Base-by-base conservation (phyloP, 53 echinoderm and acorn worm species). In the Zoroaster sp. region DNA sequence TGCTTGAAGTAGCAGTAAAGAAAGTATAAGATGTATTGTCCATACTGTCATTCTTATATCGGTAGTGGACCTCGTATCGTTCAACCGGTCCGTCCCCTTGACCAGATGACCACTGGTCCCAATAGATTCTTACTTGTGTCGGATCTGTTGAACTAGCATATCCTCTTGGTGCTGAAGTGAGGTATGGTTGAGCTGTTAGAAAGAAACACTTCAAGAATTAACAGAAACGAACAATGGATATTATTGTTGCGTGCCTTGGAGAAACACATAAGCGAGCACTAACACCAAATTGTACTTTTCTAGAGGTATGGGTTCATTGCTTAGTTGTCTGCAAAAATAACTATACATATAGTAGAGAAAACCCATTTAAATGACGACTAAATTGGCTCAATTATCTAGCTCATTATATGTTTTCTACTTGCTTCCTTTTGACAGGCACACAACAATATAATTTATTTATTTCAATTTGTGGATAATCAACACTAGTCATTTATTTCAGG, bases 61-160 rank as follows among this genome's bases (percentile, higher is more conserved):
- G 41, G 78, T 91, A 91, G 8, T 86, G 45, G 28, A 91, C 80
- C 20, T 66, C 66, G 33, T 77, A 91, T 35, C 71, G 31, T 36
- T 40, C 12, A 38, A 86, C 78, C 20, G 86, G 86, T 47, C 86
- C 85, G 23, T 86, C 68, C 4, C 85, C 91, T 4, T 17, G 42
- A 36, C 37, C 91, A 15, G 82, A 44, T 4, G 40, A 14, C 90
- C 90, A 90, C 1, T 53, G 34, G 30, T 1, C 5, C 90, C 90
- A 90, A 14, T 10, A 12, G 11, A 93, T 37, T 4, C 40, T 80
- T 33, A 90, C 59, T 30, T 66, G 71, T 5, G 72, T 67, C 0
- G 79, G 20, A n/a, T 40, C 45, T 55, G 0, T 42, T 0, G 0
- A 9, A 52, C 53, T 44, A 14, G 67, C 37, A 11, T 4, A n/a